Percentiles rank a stretch among this genome's conserved stretches.
Evolutionary conservation across 2,888 invertebrate species (phyloP).

Genomic region (Xestia c-nigrum): DNA sequence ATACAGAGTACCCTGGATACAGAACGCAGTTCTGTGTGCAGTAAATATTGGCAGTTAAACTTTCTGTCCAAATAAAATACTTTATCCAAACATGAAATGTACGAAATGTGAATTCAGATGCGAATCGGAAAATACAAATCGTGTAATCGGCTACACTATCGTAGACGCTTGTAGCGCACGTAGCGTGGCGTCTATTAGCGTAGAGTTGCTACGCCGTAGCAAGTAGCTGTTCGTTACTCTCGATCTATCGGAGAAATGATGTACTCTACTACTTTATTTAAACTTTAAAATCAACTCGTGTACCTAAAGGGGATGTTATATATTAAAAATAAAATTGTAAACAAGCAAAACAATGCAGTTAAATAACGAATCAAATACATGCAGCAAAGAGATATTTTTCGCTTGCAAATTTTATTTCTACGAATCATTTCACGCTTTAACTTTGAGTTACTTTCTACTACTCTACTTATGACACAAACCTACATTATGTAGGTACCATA

Average conservation of each 20-base stretch:
- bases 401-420: background rate
- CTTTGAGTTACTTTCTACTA: background rate
- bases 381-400: background rate
- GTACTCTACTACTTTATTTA: conserved; percentile 4
- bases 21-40: conserved; percentile 13
- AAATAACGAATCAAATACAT: too few species aligned
- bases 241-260: conserved; percentile 19
- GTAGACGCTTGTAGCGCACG: conserved; percentile 57
- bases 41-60: conserved; percentile 34
- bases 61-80: conserved; percentile 38
- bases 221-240: conserved; percentile 26
- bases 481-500: background rate
- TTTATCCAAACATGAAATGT: conserved; percentile 21
- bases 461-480: background rate
- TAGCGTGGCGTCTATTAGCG: conserved; percentile 49
- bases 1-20: conserved; percentile 9
- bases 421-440: background rate
- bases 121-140: conserved; percentile 57
- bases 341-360: background rate
- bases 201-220: conserved; percentile 62
- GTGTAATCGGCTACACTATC: conserved; percentile 50
- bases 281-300: background rate
- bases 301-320: background rate
- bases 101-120: conserved; percentile 31
- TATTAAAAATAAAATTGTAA: background rate